These are phyloP conservation scores for Mesochorus sp. DNA, from an alignment of 2,888 invertebrate species.

Conservation along the genomic window DNA sequence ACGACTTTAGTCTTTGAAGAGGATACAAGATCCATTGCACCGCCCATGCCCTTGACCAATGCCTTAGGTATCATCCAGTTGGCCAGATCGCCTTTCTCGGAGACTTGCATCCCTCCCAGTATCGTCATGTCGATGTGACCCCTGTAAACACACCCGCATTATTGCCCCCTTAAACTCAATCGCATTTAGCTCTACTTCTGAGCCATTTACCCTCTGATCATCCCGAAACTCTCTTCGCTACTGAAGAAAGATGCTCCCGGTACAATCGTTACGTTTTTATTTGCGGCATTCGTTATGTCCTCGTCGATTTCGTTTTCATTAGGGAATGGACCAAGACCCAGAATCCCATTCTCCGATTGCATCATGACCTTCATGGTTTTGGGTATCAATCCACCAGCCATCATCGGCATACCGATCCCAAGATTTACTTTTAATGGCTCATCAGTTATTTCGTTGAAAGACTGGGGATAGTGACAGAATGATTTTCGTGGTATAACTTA, in stretches of 20 bases:
- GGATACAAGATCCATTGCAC: constrained; percentile 99
- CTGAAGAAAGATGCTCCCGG: constrained; percentile 96
- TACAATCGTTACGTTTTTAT: constrained; percentile 97
- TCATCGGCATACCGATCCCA: constrained; percentile 98
- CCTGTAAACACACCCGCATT: background rate
- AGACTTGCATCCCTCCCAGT: constrained; percentile 99
- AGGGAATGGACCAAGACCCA: constrained; percentile 98
- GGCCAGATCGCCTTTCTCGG: constrained; percentile 96
- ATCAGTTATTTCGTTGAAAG: constrained; percentile 4
- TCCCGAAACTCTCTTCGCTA: constrained; percentile 98
- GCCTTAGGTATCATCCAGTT: constrained; percentile 99
- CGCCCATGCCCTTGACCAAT: constrained; percentile 99
- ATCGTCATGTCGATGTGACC: constrained; percentile 98
- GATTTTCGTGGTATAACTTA: constrained; percentile 80
- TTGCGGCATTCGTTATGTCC: constrained; percentile 99
- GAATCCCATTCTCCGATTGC: constrained; percentile 98
- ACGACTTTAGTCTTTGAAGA: constrained; percentile 95
- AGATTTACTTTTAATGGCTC: constrained; percentile 85
- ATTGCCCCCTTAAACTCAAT: no score
- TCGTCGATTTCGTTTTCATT: constrained; percentile 91
- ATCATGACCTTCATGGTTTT: constrained; percentile 91
- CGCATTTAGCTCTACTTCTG: background rate
- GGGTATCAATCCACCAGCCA: constrained; percentile 97
- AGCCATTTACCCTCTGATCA: constrained; percentile 94
- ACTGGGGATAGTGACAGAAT: background rate